phyloP scores from a whole-genome alignment of 2,888 invertebrate species.

The Eilema sororculum region DNA sequence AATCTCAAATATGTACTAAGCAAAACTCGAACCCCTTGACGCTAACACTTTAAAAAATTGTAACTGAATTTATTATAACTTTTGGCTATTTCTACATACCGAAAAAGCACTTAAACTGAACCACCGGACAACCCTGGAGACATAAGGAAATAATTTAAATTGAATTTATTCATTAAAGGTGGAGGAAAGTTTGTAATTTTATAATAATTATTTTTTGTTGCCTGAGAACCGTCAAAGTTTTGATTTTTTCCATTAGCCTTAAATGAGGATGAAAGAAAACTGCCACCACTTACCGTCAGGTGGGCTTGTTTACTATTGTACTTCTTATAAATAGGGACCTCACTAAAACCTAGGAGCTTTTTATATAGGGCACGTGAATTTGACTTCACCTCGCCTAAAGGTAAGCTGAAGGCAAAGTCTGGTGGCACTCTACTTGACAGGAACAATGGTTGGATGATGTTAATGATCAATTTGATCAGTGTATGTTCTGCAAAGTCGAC shows the following conservation, averaged over 20 bases:
- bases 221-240: background rate
- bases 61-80: too few species aligned
- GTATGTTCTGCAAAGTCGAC: too few species aligned
- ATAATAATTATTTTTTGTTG: conserved; percentile 3
- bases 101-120: background rate
- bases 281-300: background rate
- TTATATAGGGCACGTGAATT: too few species aligned
- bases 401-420: too few species aligned
- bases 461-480: too few species aligned
- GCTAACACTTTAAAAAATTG: too few species aligned
- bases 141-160: background rate
- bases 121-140: conserved; percentile 2
- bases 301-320: background rate
- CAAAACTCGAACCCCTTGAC: too few species aligned
- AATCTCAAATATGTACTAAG: too few species aligned
- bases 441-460: too few species aligned
- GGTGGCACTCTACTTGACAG: too few species aligned
- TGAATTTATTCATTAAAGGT: conserved; percentile 13
- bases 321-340: background rate
- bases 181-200: conserved; percentile 1
- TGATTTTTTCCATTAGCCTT: conserved; percentile 1
- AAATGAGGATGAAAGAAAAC: background rate
- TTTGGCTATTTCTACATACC: background rate
- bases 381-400: too few species aligned
- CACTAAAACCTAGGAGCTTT: too few species aligned